phyloP scores from a whole-genome alignment of 2,797 vertebrate species.

The Gadopsis marmoratus region DNA sequence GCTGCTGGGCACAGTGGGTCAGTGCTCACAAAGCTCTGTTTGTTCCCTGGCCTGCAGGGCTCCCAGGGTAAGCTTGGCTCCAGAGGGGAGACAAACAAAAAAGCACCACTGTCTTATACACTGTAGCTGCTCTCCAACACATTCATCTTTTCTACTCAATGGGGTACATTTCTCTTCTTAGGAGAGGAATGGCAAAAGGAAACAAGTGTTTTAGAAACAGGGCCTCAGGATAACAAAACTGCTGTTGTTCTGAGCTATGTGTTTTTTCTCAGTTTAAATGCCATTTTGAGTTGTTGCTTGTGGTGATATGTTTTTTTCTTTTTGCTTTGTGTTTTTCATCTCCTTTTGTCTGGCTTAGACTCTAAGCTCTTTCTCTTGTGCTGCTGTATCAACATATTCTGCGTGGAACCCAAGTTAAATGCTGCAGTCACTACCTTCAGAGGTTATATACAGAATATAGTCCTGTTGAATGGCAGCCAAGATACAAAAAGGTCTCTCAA shows the following conservation, averaged over 20 bases:
- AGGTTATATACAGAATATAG: slow-evolving; percentile 8
- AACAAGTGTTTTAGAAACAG: slow-evolving; percentile 73
- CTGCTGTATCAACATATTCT: slow-evolving; percentile 63
- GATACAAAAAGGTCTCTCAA: slow-evolving; percentile 24
- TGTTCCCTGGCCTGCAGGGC: slow-evolving; percentile 89
- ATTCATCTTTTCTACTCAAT: slow-evolving; percentile 74
- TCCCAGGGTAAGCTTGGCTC: slow-evolving; percentile 88
- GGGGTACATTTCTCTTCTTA: slow-evolving; percentile 76
- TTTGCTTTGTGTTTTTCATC: slow-evolving; percentile 61
- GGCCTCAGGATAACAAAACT: slow-evolving; percentile 78
- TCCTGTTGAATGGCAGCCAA: slow-evolving; percentile 18
- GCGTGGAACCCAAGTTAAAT: slow-evolving; percentile 55
- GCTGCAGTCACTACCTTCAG: slow-evolving; percentile 40
- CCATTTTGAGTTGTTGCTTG: slow-evolving; percentile 73
- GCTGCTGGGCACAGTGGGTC: slow-evolving; percentile 82
- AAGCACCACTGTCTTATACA: slow-evolving; percentile 78
- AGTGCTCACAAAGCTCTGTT: slow-evolving; percentile 87
- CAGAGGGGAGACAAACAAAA: slow-evolving; percentile 81
- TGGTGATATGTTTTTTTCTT: slow-evolving; percentile 61
- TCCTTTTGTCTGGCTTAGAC: slow-evolving; percentile 67
- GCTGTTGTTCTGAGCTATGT: slow-evolving; percentile 74
- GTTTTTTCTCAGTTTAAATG: slow-evolving; percentile 72
- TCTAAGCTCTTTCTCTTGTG: slow-evolving; percentile 62
- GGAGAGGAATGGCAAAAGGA: slow-evolving; percentile 74
- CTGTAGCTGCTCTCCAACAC: slow-evolving; percentile 76